phyloP scores from a whole-genome alignment of 2,888 invertebrate species.

The Oscheius myriophilus region DNA sequence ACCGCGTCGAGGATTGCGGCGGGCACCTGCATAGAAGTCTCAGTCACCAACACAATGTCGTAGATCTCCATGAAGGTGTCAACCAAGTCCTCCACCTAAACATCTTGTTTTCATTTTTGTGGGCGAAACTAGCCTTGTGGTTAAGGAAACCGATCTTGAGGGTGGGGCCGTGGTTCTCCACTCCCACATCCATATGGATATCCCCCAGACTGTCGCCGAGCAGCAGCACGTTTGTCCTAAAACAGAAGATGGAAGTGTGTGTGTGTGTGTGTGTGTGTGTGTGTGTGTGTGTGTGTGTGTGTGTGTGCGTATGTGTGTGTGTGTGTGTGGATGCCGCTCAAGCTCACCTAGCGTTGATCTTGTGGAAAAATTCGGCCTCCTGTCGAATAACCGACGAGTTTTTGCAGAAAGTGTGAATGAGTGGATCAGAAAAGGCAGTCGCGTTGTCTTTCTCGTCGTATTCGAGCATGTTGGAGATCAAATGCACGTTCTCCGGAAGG shows the following conservation, averaged over 20 bases:
- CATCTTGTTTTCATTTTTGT: not conserved
- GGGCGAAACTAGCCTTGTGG: constrained; percentile 33
- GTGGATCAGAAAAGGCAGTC: constrained; percentile 79
- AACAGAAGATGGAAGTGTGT: too few relatives aligned
- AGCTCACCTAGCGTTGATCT: constrained; percentile 61
- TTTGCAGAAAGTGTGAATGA: constrained; percentile 93
- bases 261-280: too few relatives aligned
- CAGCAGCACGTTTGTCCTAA: constrained; percentile 82
- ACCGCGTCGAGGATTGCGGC: constrained; percentile 20
- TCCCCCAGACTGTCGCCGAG: constrained; percentile 94
- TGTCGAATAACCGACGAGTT: constrained; percentile 82
- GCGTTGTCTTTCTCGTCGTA: constrained; percentile 70
- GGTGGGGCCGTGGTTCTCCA: constrained; percentile 77
- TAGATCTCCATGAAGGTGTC: constrained; percentile 28
- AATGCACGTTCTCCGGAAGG: constrained; percentile 63
- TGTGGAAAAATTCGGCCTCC: constrained; percentile 81
- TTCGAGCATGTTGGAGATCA: constrained; percentile 69
- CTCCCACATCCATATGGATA: constrained; percentile 89
- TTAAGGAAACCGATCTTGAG: constrained; percentile 92
- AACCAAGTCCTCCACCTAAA: constrained; percentile 27
- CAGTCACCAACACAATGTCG: constrained; percentile 28
- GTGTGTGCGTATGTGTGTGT: too few relatives aligned
- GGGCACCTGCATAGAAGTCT: constrained; percentile 22
- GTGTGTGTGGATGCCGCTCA: too few relatives aligned
- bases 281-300: too few relatives aligned